phyloP scores from a whole-genome alignment of 2,888 invertebrate species.

The Cryptus viduatorius region DNA sequence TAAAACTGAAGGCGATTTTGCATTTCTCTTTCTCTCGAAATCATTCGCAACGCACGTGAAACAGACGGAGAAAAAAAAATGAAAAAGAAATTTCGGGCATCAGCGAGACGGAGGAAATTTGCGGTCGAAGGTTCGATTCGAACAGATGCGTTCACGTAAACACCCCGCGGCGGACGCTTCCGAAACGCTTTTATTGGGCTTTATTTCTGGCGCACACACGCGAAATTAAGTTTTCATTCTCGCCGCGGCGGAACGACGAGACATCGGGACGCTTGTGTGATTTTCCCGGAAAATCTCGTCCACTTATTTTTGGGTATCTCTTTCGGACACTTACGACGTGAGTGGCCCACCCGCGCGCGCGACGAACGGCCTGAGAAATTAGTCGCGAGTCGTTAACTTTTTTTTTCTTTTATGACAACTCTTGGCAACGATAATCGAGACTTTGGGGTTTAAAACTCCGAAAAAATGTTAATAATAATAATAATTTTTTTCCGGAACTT shows the following conservation, averaged over 20 bases:
- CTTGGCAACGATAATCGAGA: too few relatives aligned
- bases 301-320: constrained; percentile 53
- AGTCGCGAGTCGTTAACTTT: neutral
- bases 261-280: constrained; percentile 55
- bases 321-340: neutral
- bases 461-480: too few relatives aligned
- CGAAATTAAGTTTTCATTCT: constrained; percentile 52
- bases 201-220: constrained; percentile 64
- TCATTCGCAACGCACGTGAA: neutral
- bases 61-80: neutral
- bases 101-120: constrained; percentile 29
- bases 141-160: constrained; percentile 69
- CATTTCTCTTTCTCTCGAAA: neutral
- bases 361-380: neutral
- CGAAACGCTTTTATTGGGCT: constrained; percentile 67
- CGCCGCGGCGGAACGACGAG: constrained; percentile 35
- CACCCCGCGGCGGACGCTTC: constrained; percentile 41
- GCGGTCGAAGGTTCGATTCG: constrained; percentile 50
- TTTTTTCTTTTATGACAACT: too few relatives aligned
- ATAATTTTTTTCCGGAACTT: too few relatives aligned
- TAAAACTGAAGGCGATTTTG: neutral
- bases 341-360: neutral
- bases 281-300: constrained; percentile 40
- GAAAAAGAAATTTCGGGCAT: neutral
- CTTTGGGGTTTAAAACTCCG: too few relatives aligned